Conservation (phyloP, 1,140 invertebrate species). For the Euwallacea fornicatus region DNA sequence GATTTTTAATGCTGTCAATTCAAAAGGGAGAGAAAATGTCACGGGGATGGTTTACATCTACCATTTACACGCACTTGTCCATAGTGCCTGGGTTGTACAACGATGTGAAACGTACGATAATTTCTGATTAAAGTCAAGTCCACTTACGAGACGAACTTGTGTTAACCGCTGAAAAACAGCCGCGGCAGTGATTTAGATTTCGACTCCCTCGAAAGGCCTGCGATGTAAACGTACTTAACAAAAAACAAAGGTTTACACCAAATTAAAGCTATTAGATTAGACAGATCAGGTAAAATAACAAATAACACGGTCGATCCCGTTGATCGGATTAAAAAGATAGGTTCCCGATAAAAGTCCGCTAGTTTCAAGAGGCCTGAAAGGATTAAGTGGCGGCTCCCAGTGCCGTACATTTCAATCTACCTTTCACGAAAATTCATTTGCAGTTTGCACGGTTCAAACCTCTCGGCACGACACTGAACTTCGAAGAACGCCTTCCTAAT, state of each 20-base stretch:
- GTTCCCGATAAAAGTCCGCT: slow-evolving; percentile 26
- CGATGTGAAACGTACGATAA: too few relatives aligned
- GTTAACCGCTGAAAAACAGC: too few relatives aligned
- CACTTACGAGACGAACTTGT: too few relatives aligned
- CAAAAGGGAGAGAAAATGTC: neutral
- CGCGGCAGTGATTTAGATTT: too few relatives aligned
- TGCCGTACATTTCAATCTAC: slow-evolving; percentile 4
- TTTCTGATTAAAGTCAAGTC: too few relatives aligned
- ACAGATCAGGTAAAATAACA: slow-evolving; percentile 46
- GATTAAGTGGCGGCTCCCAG: slow-evolving; percentile 10
- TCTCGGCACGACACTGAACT: slow-evolving; percentile 15
- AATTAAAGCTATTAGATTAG: slow-evolving; percentile 43
- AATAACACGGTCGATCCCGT: slow-evolving; percentile 42
- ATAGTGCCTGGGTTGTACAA: too few relatives aligned
- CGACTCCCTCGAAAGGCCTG: too few relatives aligned
- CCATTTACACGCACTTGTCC: too few relatives aligned
- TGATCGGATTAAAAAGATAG: slow-evolving; percentile 43
- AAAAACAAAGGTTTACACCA: slow-evolving; percentile 26
- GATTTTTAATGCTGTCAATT: neutral
- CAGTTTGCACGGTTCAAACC: neutral
- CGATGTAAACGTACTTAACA: too few relatives aligned
- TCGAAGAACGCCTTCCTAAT: neutral
- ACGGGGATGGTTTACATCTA: too few relatives aligned
- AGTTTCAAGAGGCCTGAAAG: slow-evolving; percentile 18
- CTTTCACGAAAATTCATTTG: neutral